Evolutionary conservation across 2,797 vertebrate genomes (phyloP), one percentile per base, ranked within the genome.

Genomic region (Thripadectes ignobilis): DNA sequence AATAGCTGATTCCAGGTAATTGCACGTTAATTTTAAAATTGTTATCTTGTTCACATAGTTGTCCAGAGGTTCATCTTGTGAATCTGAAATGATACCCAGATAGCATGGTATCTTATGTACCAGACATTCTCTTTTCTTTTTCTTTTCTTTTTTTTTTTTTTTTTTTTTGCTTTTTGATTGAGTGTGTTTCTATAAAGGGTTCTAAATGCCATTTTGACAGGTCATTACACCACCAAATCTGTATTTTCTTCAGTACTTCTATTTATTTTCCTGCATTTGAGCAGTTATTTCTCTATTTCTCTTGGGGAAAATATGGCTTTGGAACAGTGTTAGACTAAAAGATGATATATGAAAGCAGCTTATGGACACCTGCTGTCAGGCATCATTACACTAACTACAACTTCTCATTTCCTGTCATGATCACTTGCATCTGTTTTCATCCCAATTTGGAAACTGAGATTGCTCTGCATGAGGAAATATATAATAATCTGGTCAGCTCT

Each of bases 371-470:
- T 89, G 85, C 82, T 95, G 63, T 94, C 78, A 94, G 55, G 23
- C 74, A 85, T 18, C 59, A 58, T 79, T 92, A 48, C 39, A 62
- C 51, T 82, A 92, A 92, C 74, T 95, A 69, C 63, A 91, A 67
- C 46, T 89, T 82, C 89, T 89, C 59, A 85, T 95, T 94, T 92
- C 67, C 72, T 91, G n/a, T 79, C 92, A 91, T 85, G 74, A 91
- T 89, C 71, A 76, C 72, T 91, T 82, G 22, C 85, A 91, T 95
- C 67, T 94, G 89, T 79, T 95, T 95, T 76, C 55, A 76, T 94
- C 59, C 32, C 36, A 26, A 69, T 94, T 95, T 76, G 72, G 51
- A 91, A 89, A n/a, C 71, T 39, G 30, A 79, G 55, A 82, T 51
- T 78, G 14, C 32, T 58, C 19, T 91, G n/a, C 27, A 29, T 85